A percentile compares a stretch with the other conserved stretches of the same genome.
These are phyloP conservation scores for Turdus rufiventris DNA, from an alignment of 2,113 vertebrate species.

Conservation along the genomic window DNA sequence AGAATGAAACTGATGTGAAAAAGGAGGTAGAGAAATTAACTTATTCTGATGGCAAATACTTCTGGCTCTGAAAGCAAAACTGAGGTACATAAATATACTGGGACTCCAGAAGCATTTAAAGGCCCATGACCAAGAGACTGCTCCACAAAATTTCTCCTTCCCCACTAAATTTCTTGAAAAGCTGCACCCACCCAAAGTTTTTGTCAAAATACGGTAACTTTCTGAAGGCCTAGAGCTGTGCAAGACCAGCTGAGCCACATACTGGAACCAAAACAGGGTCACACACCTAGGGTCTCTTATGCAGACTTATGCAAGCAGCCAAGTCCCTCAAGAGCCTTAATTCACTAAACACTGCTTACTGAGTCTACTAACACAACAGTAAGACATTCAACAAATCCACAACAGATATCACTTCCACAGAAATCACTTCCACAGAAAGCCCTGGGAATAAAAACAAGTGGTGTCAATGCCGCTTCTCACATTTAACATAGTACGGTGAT, in stretches of 20 bases:
- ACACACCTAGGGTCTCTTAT: not conserved
- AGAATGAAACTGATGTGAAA: not conserved
- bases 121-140: not conserved
- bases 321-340: not conserved
- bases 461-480: not conserved
- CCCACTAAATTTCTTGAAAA: not conserved
- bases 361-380: not conserved
- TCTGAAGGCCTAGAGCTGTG: not conserved
- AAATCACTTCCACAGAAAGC: not conserved
- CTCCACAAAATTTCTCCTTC: not conserved
- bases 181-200: not conserved
- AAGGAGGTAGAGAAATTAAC: not conserved
- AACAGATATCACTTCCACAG: not conserved
- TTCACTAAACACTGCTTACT: not conserved
- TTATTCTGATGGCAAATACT: not conserved
- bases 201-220: not conserved
- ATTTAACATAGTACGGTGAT: accelerated
- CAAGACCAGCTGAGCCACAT: not conserved
- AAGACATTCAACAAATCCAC: not conserved
- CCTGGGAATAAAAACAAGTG: not conserved
- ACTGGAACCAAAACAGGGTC: not conserved
- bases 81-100: not conserved
- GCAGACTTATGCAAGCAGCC: not conserved
- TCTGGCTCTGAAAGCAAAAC: not conserved
- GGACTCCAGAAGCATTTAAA: not conserved